Evolutionary conservation across 23 tunicate species (phyloP).

Genomic region (Clavelina lepadiformis): DNA sequence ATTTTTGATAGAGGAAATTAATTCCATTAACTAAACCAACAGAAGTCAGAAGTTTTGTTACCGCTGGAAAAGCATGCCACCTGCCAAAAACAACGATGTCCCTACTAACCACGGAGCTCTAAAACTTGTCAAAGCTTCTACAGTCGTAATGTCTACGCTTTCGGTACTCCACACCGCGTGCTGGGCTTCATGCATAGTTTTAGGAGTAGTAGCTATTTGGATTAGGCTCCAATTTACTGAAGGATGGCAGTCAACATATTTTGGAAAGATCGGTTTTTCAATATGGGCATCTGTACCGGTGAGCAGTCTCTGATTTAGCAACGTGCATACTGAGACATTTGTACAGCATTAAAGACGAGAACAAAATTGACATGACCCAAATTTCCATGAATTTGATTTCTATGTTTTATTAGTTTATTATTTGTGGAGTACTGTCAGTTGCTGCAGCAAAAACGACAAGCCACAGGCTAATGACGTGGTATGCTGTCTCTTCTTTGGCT

Average conservation of each 20-base stretch:
- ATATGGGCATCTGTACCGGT: slow-evolving; percentile 22
- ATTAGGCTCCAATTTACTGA: slow-evolving; percentile 11
- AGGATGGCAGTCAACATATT: slow-evolving; percentile 21
- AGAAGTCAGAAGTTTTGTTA: too few relatives aligned
- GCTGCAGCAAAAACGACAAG: slow-evolving; percentile 7
- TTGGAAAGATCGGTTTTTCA: slow-evolving; percentile 14
- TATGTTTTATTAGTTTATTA: slow-evolving; percentile 13
- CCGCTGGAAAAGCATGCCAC: background rate
- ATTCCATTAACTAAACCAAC: too few relatives aligned
- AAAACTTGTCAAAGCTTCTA: slow-evolving; percentile 8
- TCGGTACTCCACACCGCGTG: slow-evolving; percentile 29
- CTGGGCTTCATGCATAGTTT: slow-evolving; percentile 31
- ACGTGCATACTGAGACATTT: too few relatives aligned
- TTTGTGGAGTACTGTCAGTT: slow-evolving; percentile 19
- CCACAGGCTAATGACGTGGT: slow-evolving; percentile 3
- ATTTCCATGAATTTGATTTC: too few relatives aligned
- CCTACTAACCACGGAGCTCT: background rate
- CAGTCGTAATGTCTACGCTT: background rate
- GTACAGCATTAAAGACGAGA: too few relatives aligned
- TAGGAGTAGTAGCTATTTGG: slow-evolving; percentile 36
- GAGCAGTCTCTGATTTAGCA: background rate
- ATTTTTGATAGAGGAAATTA: too few relatives aligned
- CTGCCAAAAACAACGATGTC: background rate
- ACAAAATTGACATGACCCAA: too few relatives aligned
- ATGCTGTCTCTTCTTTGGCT: background rate